Conservation (phyloP, 2,113 vertebrate species). For the Rhabdomys dilectus region DNA sequence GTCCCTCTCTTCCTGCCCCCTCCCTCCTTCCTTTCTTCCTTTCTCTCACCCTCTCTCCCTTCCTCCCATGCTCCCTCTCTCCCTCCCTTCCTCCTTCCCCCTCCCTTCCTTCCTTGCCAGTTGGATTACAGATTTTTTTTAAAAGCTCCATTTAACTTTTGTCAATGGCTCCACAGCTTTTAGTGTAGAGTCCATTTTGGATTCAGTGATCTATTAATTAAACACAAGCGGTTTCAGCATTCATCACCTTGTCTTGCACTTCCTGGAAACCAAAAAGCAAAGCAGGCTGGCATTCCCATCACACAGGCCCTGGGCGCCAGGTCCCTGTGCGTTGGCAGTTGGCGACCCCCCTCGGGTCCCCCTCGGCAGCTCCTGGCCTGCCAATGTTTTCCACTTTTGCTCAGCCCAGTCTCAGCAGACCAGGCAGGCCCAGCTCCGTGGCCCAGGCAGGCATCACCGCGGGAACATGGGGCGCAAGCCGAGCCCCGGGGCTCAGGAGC, state of each 20-base stretch:
- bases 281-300: background rate
- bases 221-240: constrained; percentile 61
- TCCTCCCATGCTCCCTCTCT: no score
- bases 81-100: background rate
- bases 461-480: constrained; percentile 48
- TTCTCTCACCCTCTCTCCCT: background rate
- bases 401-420: constrained; percentile 92
- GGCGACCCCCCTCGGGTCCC: constrained; percentile 89
- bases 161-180: constrained; percentile 63
- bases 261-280: constrained; percentile 47
- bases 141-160: constrained; percentile 52
- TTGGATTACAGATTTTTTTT: background rate
- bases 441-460: constrained; percentile 29
- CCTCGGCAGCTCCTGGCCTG: constrained; percentile 90
- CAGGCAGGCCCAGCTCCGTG: constrained; percentile 83
- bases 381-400: constrained; percentile 99
- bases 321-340: constrained; percentile 88
- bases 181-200: constrained; percentile 21
- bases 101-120: background rate
- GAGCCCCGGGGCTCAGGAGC: constrained; percentile 65
- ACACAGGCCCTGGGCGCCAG: background rate
- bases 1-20: background rate
- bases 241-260: constrained; percentile 34
- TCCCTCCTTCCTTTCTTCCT: no score
- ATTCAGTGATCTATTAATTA: constrained; percentile 67